Base-by-base conservation (phyloP, 1,140 invertebrate species). In the Sipha flava region DNA sequence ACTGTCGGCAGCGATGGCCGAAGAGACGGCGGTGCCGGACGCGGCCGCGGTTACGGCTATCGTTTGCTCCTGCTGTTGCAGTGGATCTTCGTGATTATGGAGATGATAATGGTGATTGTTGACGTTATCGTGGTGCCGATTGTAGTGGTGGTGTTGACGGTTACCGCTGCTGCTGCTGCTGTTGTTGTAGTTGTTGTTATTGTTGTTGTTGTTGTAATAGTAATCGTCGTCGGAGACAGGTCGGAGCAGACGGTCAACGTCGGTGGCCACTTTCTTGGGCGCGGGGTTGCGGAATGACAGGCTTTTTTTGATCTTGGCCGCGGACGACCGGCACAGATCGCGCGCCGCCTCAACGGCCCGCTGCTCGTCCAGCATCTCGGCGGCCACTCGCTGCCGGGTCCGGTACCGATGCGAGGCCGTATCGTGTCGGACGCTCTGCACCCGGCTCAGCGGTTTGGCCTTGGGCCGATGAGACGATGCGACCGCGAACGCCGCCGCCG, bases 341-440 rank as follows among this genome's bases (percentile, higher is more conserved):
- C 73, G 49, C 0, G 52, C 21, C 12, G 52, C 34, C 0, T 31
- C 73, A 9, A 34, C 49, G 31, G 52, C 52, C 7, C 73, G 73
- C 16, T 59, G 73, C 1, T 77, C 73, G 73, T 77, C 52, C 9
- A 77, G 0, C 37, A 77, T 77, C 16, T 77, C 73, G 21, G 73
- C 73, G 21, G 73, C 73, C 23, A 77, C 73, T 10, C 73, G 73
- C 16, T 77, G 73, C 9, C 73, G 47, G 0, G 73, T 77, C 16
- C 73, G 49, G 23, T 77, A 77, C 3, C 73, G 73, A 31, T 77
- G 73, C 0, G 73, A 21, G 14, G 34, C 16, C 12, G 73, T 57
- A 12, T 77, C 73, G 31, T 77, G 34, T 0, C 73, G 73, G 12
- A 77, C 73, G 49, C 73, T 77, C 52, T 77, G 73, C 23, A 77